A percentile compares a stretch with the other conserved stretches of the same genome.
These are phyloP conservation scores for Archips xylosteana DNA, from an alignment of 2,888 invertebrate genomes.

Conservation along the genomic window DNA sequence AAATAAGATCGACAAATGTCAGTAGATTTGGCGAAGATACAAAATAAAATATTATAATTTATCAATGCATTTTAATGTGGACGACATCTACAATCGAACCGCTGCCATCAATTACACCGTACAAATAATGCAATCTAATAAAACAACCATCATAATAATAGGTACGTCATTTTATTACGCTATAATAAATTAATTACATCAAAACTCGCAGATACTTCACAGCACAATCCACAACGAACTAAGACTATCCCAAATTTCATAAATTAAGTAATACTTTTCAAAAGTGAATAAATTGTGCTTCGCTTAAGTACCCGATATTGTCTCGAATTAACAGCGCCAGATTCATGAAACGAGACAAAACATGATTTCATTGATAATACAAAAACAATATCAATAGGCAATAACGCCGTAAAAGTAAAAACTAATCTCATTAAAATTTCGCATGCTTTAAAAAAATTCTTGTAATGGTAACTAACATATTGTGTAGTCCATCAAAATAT, in stretches of 20 bases:
- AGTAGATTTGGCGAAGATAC: no score
- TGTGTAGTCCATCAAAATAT: no score
- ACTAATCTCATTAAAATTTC: conserved; percentile 34
- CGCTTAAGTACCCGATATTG: conserved; percentile 54
- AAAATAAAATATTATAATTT: no score
- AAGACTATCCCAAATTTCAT: conserved; percentile 36
- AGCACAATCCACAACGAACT: conserved; percentile 30
- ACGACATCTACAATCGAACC: no score
- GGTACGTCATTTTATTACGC: conserved; percentile 35
- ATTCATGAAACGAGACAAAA: conserved; percentile 28
- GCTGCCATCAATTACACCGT: no score
- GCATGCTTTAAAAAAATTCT: neutral
- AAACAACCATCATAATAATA: conserved; percentile 15
- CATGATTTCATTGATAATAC: conserved; percentile 7
- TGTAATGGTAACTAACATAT: neutral
- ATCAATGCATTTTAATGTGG: no score
- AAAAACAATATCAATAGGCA: conserved; percentile 21
- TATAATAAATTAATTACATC: conserved; percentile 41
- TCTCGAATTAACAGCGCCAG: conserved; percentile 35
- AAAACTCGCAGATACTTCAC: conserved; percentile 40
- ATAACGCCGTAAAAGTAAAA: conserved; percentile 4
- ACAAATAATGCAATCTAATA: neutral
- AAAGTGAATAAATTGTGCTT: conserved; percentile 49
- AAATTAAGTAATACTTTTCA: conserved; percentile 39
- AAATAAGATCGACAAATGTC: no score